phyloP scores from a whole-genome alignment of 2,797 vertebrate species.

The Avahi laniger region DNA sequence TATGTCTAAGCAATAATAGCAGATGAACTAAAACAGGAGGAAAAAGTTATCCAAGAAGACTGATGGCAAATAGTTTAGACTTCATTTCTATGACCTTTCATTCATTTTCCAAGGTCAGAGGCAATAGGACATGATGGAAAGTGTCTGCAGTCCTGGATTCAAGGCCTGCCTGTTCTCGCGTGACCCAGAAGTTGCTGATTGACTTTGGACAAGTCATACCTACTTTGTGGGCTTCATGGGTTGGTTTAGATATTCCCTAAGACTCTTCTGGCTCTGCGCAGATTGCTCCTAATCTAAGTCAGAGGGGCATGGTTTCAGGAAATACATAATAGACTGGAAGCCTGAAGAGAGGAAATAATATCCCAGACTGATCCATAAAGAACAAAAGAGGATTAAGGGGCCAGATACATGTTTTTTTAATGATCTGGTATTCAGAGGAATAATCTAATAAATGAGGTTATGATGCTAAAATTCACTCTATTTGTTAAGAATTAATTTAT shows the following conservation, averaged over 20 bases:
- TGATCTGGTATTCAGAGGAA: background rate
- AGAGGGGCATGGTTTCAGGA: background rate
- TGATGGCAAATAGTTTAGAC: background rate
- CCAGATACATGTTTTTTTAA: background rate
- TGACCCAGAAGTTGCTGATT: background rate
- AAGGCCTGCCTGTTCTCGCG: background rate
- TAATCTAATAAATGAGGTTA: background rate
- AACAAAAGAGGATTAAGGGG: background rate
- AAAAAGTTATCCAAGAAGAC: background rate
- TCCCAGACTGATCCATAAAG: background rate
- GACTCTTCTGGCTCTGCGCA: background rate
- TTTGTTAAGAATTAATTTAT: background rate
- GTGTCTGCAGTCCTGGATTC: background rate
- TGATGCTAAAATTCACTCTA: background rate
- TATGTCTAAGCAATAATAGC: conserved; percentile 56
- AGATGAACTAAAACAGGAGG: conserved; percentile 51
- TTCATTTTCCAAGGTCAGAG: background rate
- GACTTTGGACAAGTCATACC: background rate
- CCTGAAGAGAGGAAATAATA: background rate
- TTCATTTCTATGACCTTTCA: background rate
- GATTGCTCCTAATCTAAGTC: background rate
- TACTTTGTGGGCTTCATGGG: background rate
- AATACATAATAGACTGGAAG: background rate
- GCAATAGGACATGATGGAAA: background rate
- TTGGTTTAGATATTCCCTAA: background rate